phyloP scores from a whole-genome alignment of 2,797 vertebrate genomes.

The Alosa sapidissima region DNA sequence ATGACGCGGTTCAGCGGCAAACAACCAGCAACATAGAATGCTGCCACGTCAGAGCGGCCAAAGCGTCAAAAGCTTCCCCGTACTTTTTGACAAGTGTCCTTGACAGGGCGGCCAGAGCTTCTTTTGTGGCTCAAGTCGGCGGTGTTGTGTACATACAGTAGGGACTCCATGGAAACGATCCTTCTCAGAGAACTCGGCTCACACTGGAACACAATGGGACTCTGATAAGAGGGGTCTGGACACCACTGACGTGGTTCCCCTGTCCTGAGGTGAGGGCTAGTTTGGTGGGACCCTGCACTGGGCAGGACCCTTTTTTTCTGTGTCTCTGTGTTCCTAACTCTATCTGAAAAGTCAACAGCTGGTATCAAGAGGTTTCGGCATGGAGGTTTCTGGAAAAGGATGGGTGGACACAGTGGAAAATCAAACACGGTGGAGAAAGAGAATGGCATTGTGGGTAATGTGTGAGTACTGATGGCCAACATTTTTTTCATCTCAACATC shows the following conservation, averaged over 20 bases:
- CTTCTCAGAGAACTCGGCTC: background rate
- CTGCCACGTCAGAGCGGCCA: no score
- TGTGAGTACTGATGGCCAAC: background rate
- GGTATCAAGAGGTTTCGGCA: constrained; percentile 26
- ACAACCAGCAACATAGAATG: no score
- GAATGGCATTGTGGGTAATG: background rate
- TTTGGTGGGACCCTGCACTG: background rate
- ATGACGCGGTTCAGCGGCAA: no score
- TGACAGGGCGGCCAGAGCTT: no score
- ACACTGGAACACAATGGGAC: no score
- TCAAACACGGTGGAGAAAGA: constrained; percentile 8
- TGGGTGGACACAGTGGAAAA: constrained; percentile 56
- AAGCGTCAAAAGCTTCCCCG: no score
- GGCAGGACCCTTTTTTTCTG: background rate
- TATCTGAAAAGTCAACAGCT: constrained; percentile 40
- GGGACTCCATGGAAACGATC: background rate
- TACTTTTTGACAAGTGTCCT: no score
- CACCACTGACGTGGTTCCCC: background rate
- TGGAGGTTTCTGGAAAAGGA: constrained; percentile 64
- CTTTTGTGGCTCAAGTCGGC: no score
- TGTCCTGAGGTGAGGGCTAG: background rate
- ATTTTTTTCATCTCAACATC: background rate
- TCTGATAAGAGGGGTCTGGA: background rate
- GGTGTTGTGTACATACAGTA: no score
- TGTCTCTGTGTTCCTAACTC: background rate